phyloP scores from a whole-genome alignment of 1,140 invertebrate species.

The Saccostrea cuccullata region DNA sequence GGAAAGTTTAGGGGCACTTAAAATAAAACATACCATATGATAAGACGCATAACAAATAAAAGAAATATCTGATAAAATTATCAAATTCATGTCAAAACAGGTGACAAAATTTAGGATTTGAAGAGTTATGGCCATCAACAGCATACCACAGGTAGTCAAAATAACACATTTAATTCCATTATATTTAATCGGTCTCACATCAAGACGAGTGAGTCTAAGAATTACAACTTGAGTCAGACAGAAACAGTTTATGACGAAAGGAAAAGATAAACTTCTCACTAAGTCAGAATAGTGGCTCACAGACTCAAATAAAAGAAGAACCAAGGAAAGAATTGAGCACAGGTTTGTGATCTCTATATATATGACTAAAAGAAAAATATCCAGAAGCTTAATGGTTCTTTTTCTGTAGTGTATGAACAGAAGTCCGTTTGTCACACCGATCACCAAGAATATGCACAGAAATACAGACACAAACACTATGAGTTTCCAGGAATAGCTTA shows the following conservation, averaged over 20 bases:
- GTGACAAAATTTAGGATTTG: not conserved
- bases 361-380: conserved; percentile 1
- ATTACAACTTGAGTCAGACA: conserved; percentile 7
- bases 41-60: conserved; percentile 11
- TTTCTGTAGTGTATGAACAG: conserved; percentile 5
- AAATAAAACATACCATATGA: not conserved
- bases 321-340: not conserved
- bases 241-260: conserved; percentile 30
- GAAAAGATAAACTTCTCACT: conserved; percentile 13
- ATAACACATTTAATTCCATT: conserved; percentile 34
- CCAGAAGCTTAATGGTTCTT: conserved; percentile 4
- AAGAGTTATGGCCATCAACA: not conserved
- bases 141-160: not conserved
- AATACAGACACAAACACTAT: not conserved
- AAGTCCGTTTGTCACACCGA: not conserved
- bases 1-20: conserved; percentile 2
- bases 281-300: conserved; percentile 7
- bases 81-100: not conserved
- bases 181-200: conserved; percentile 21
- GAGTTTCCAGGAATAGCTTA: not conserved
- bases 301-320: not conserved
- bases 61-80: not conserved
- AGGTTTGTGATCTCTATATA: not conserved
- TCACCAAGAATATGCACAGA: not conserved
- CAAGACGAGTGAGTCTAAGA: conserved; percentile 8